These are phyloP conservation scores for Tinea pellionella DNA, from an alignment of 2,888 invertebrate genomes.

Conservation along the genomic window DNA sequence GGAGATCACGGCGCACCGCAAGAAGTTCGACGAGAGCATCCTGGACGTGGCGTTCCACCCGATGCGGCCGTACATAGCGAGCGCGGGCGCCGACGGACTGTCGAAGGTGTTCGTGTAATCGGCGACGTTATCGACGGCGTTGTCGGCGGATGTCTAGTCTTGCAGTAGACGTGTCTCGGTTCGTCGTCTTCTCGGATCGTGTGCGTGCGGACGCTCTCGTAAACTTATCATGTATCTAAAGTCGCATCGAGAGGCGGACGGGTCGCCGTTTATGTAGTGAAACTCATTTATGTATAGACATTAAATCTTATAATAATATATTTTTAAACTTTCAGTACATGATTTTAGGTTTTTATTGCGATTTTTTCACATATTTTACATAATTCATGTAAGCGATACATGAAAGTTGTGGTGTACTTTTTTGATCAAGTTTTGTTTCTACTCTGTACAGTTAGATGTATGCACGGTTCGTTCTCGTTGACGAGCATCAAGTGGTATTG, in stretches of 20 bases:
- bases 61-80: conserved; percentile 97
- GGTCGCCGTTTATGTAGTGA: conserved; percentile 35
- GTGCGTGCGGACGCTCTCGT: background rate
- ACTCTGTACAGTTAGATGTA: conserved; percentile 63
- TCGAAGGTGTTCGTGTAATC: conserved; percentile 96
- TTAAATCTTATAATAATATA: conserved; percentile 68
- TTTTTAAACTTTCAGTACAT: conserved; percentile 66
- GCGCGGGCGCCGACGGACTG: conserved; percentile 98
- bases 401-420: conserved; percentile 31
- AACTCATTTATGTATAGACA: conserved; percentile 66
- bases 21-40: conserved; percentile 99
- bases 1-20: conserved; percentile 99
- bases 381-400: conserved; percentile 23
- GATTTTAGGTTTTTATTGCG: conserved; percentile 64
- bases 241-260: background rate
- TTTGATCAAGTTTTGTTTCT: conserved; percentile 34
- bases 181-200: background rate
- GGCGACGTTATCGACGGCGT: background rate
- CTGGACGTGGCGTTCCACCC: conserved; percentile 99
- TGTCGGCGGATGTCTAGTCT: background rate
- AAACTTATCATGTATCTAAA: conserved; percentile 21
- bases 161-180: background rate
- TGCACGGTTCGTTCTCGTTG: conserved; percentile 38
- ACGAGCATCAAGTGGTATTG: conserved; percentile 25
- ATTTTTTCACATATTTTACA: conserved; percentile 61